Percentiles rank a stretch among this genome's conserved stretches.
Evolutionary conservation across 2,113 vertebrate species (phyloP).

Genomic region (Hippoglossus stenolepis): DNA sequence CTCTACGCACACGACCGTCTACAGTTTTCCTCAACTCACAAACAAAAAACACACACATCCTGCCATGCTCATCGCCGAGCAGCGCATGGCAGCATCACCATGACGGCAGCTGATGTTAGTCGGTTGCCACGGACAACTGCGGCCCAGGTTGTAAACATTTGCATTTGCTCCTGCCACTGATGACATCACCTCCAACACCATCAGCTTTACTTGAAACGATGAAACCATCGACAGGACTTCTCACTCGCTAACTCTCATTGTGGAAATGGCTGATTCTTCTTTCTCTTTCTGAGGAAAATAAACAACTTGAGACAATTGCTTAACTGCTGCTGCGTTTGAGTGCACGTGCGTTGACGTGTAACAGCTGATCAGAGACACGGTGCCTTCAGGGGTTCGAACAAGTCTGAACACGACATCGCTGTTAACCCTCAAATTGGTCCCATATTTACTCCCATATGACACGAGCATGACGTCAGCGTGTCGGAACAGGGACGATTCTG

Average conservation of each 20-base stretch:
- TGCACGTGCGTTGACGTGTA: neutral
- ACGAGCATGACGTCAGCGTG: neutral
- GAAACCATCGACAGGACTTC: neutral
- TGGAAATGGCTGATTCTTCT: no score
- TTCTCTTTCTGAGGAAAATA: no score
- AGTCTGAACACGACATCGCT: constrained; percentile 35
- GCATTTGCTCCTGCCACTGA: constrained; percentile 23
- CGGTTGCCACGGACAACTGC: constrained; percentile 18
- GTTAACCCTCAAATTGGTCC: constrained; percentile 21
- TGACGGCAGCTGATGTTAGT: constrained; percentile 79
- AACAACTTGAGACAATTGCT: neutral
- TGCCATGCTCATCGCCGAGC: constrained; percentile 72
- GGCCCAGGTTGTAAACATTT: constrained; percentile 45
- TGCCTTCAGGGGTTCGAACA: constrained; percentile 19
- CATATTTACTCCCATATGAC: constrained; percentile 6
- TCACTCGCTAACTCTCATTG: no score
- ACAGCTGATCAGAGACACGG: constrained; percentile 14
- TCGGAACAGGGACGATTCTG: neutral
- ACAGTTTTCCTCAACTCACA: constrained; percentile 3
- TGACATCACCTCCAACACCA: constrained; percentile 13
- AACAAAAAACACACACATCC: constrained; percentile 37
- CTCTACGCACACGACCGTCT: constrained; percentile 9
- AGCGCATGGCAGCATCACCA: constrained; percentile 79
- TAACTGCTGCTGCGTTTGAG: neutral
- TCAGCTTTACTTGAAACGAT: neutral